Evolutionary conservation across 2,888 invertebrate species (phyloP).

Genomic region (Amblyteles armatorius): DNA sequence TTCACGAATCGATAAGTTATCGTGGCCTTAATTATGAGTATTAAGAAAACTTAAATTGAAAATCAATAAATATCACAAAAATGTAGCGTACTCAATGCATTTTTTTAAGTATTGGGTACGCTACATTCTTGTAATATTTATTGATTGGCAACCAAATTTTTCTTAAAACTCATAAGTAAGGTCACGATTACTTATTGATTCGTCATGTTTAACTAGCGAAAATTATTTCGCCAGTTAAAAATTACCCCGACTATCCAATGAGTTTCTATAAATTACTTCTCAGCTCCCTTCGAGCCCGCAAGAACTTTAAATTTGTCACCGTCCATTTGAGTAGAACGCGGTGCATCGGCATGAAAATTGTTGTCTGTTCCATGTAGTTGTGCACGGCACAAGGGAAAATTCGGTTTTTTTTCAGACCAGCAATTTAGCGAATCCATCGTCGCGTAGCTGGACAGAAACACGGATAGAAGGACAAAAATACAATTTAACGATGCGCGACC

Average conservation of each 20-base stretch:
- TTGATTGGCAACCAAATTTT: too few relatives aligned
- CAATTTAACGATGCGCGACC: slow-evolving; percentile 11
- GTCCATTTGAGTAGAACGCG: not conserved
- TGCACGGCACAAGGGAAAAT: not conserved
- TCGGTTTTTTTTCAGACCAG: not conserved
- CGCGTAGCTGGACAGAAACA: not conserved
- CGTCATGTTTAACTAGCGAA: too few relatives aligned
- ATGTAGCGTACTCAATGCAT: too few relatives aligned
- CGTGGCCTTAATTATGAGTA: too few relatives aligned
- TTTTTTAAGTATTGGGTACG: too few relatives aligned
- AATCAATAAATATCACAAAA: too few relatives aligned
- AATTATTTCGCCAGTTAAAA: not conserved
- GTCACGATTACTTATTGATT: too few relatives aligned
- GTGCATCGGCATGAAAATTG: not conserved
- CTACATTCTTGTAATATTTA: too few relatives aligned
- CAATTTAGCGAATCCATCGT: not conserved
- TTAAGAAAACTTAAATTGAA: too few relatives aligned
- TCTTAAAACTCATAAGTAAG: not conserved
- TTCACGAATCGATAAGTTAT: too few relatives aligned
- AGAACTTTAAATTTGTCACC: not conserved
- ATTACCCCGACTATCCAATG: not conserved
- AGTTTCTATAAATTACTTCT: not conserved
- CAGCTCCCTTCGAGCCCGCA: not conserved
- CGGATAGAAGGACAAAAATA: not conserved
- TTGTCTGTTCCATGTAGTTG: not conserved